A percentile compares a stretch with the other conserved stretches of the same genome.
These are phyloP conservation scores for Pardalotus punctatus DNA, from an alignment of 2,113 vertebrate genomes.

Conservation along the genomic window DNA sequence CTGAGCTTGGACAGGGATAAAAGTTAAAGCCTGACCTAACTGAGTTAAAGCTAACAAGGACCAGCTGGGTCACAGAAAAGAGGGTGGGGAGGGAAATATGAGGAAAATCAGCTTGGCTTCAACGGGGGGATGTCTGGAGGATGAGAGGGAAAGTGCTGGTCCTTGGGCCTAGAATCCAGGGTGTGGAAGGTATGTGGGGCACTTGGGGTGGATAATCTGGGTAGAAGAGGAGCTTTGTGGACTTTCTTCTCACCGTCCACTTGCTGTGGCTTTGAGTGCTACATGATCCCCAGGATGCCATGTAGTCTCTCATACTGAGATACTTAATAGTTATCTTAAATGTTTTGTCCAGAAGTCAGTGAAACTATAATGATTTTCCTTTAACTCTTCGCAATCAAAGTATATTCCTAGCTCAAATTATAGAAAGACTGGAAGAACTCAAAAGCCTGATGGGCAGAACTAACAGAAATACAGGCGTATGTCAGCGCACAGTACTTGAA, in stretches of 20 bases:
- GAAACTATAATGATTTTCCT: neutral
- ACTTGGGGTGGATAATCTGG: neutral
- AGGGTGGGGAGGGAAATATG: neutral
- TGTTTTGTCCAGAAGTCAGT: neutral
- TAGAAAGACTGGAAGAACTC: neutral
- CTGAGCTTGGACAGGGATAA: conserved; percentile 23
- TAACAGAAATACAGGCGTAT: neutral
- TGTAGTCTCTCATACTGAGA: neutral
- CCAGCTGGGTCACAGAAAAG: neutral
- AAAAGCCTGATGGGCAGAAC: neutral
- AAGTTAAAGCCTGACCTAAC: conserved; percentile 13
- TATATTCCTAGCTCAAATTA: neutral
- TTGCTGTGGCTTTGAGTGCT: neutral
- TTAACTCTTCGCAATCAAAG: neutral
- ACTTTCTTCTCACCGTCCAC: too few species aligned
- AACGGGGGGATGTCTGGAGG: neutral
- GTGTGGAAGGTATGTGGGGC: neutral
- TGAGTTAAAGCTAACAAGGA: conserved; percentile 1
- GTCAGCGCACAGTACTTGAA: neutral
- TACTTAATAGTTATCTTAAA: neutral
- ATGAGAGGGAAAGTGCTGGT: neutral
- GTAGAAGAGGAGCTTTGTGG: neutral
- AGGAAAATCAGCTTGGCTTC: neutral
- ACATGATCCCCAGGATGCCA: neutral
- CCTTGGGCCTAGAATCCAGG: neutral